Base-by-base conservation (phyloP, 2,797 vertebrate genomes). In the Etheostoma nigrum region DNA sequence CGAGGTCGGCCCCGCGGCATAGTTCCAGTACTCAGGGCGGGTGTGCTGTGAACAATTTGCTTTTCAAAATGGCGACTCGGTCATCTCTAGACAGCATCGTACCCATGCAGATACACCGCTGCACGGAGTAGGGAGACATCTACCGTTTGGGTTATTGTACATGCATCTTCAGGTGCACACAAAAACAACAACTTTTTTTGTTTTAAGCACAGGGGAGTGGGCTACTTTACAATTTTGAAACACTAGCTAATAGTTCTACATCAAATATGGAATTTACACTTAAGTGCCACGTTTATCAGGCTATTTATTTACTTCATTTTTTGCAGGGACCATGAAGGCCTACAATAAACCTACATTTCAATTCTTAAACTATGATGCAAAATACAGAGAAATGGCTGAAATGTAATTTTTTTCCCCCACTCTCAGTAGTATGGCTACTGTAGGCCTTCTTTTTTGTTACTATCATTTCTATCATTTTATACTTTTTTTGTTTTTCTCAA, bases 1-100 rank as follows among this genome's bases (percentile, higher is more conserved):
- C 96, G 97, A 95, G 96, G 97, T 91, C 97, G 97, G 95, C 97
- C 97, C 96, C 96, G 97, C 97, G 97, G 97, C 97, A 98, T 98
- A 95, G 96, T 96, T 95, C 94, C 95, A 94, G 94, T 90, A 90
- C 90, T 94, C 88, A 78, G 91, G 75, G 91, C 86, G 94, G 95
- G 94, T 95, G 94, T 95, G 93, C 94, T 95, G 94, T 95, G 95
- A 94, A 93, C 94, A 91, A 83, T 87, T 90, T 86, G 92, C 85
- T 91, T 95, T 95, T 93, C 95, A 96, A 96, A 95, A 96, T 96
- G 95, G 95, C 93, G 94, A 87, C 87, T 82, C 86, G 74, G 74
- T 92, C 87, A 68, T 86, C 81, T 58, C 73, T 68, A 75, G 76
- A 75, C 62, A 72, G 71, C 75, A 75, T 76, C 62, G 85, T 33